A percentile compares a stretch with the other conserved stretches of the same genome.
phyloP scores from a whole-genome alignment of 2,797 vertebrate genomes.

The Hozukius guyotensis region DNA sequence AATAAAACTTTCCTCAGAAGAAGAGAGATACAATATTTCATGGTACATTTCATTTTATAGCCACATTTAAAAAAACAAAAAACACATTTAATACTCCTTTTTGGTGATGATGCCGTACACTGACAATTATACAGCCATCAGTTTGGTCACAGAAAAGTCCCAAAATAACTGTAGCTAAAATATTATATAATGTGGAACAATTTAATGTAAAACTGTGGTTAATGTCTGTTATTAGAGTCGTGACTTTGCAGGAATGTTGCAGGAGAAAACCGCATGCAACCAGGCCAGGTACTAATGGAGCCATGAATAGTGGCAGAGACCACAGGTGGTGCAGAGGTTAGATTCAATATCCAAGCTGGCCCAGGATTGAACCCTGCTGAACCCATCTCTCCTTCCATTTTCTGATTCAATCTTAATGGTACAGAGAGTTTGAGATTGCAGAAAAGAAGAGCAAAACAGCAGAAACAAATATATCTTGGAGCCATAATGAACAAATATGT shows the following conservation, averaged over 20 bases:
- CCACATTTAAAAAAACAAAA: no score
- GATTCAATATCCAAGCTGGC: slow-evolving; percentile 38
- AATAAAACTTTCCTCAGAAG: neutral
- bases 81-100: neutral
- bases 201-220: neutral
- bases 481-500: neutral
- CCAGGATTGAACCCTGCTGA: slow-evolving; percentile 16
- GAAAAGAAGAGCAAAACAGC: neutral
- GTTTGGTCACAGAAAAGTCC: neutral
- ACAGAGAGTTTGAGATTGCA: slow-evolving; percentile 1
- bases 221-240: neutral
- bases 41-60: neutral
- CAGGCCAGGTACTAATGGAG: slow-evolving; percentile 42
- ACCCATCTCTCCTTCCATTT: slow-evolving; percentile 23
- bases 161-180: neutral
- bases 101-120: neutral
- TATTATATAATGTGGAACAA: neutral
- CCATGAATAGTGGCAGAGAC: slow-evolving; percentile 25
- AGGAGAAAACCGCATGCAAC: neutral
- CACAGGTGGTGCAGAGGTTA: slow-evolving; percentile 19
- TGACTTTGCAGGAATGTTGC: slow-evolving; percentile 21
- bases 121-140: neutral
- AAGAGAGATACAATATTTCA: neutral
- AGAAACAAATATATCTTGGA: neutral
- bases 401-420: slow-evolving; percentile 5